Conservation (phyloP, 2,113 vertebrate species). For the Syngnathus floridae region DNA sequence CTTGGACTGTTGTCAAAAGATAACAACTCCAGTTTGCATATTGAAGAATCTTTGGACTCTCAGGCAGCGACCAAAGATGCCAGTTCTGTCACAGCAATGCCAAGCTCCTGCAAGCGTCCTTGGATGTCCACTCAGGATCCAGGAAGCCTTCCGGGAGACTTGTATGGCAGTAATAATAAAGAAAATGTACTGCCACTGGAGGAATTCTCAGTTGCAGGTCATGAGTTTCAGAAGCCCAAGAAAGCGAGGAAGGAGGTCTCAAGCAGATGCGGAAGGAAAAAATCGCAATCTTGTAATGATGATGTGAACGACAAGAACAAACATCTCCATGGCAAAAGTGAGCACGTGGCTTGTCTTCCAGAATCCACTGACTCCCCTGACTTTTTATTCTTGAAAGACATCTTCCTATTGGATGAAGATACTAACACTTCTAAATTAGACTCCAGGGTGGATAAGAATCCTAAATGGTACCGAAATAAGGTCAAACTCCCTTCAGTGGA, state of each 20-base stretch:
- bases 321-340: neutral
- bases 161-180: neutral
- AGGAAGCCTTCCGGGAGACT: neutral
- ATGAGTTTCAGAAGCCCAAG: conserved; percentile 33
- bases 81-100: neutral
- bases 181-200: conserved; percentile 4
- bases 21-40: neutral
- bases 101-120: conserved; percentile 22
- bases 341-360: neutral
- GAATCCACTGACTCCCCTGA: neutral
- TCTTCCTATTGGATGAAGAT: neutral
- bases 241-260: conserved; percentile 32
- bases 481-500: neutral
- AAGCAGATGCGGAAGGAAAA: conserved; percentile 26
- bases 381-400: neutral
- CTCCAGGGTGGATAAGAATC: conserved; percentile 1
- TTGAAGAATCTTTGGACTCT: neutral
- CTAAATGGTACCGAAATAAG: neutral
- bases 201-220: neutral
- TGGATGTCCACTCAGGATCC: conserved; percentile 10
- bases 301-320: conserved; percentile 14
- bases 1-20: neutral
- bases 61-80: neutral
- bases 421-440: conserved; percentile 1
- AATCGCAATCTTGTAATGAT: neutral